Evolutionary conservation across 2,113 vertebrate genomes (phyloP).

Genomic region (Climacteris rufus): DNA sequence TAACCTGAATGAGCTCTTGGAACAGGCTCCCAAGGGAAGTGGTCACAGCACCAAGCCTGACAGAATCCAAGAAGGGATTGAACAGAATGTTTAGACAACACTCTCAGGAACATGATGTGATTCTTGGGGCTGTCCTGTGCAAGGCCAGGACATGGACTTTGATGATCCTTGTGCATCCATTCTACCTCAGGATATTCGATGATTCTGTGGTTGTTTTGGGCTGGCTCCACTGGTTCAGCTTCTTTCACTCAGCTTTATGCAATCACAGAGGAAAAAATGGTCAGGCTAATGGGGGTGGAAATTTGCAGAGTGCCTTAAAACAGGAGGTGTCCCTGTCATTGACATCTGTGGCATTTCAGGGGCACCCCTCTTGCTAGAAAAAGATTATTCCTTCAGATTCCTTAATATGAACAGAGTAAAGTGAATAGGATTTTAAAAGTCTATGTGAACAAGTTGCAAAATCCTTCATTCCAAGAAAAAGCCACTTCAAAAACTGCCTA

Average conservation of each 20-base stretch:
- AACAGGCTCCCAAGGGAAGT: background rate
- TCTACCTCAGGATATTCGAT: background rate
- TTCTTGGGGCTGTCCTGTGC: background rate
- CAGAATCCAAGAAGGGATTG: background rate
- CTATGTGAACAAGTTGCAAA: background rate
- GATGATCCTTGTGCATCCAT: background rate
- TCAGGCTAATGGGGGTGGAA: background rate
- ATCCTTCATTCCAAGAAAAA: background rate
- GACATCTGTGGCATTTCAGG: background rate
- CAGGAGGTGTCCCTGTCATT: accelerated
- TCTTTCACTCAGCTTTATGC: background rate
- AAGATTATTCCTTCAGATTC: background rate
- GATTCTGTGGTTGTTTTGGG: background rate
- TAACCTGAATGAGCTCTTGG: background rate
- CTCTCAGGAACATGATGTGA: background rate
- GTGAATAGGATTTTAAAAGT: background rate
- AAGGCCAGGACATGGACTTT: too few relatives aligned
- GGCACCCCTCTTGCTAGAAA: background rate
- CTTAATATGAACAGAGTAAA: background rate
- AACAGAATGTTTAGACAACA: background rate
- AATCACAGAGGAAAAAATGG: accelerated
- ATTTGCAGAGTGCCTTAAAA: background rate
- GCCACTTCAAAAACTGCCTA: background rate
- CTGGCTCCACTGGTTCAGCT: background rate
- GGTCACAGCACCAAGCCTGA: background rate